These are phyloP conservation scores for Rhagoletis zephyria DNA, from an alignment of 1,140 invertebrate genomes.

Conservation along the genomic window DNA sequence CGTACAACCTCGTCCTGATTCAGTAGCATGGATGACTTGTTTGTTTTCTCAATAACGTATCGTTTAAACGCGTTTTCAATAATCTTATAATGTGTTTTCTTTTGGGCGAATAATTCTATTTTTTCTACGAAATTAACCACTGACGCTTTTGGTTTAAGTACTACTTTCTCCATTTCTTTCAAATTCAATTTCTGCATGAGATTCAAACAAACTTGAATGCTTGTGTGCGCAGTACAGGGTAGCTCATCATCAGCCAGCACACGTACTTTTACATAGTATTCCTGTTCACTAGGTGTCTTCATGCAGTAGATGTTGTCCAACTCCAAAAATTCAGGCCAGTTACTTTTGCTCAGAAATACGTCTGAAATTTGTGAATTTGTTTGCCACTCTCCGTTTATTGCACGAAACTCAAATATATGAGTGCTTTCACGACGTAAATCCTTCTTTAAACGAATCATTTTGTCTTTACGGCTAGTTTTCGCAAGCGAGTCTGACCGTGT, in stretches of 20 bases:
- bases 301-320: slow-evolving; percentile 67
- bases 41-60: slow-evolving; percentile 76
- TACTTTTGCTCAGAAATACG: slow-evolving; percentile 65
- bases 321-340: slow-evolving; percentile 69
- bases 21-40: slow-evolving; percentile 75
- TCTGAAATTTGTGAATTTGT: slow-evolving; percentile 70
- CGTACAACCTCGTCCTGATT: slow-evolving; percentile 77
- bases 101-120: slow-evolving; percentile 76
- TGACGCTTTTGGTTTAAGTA: slow-evolving; percentile 66
- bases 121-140: slow-evolving; percentile 73
- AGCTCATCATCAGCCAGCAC: slow-evolving; percentile 59
- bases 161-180: slow-evolving; percentile 67
- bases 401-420: slow-evolving; percentile 67
- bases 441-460: slow-evolving; percentile 68
- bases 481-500: slow-evolving; percentile 57
- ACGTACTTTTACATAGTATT: slow-evolving; percentile 70
- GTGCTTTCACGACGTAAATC: slow-evolving; percentile 67
- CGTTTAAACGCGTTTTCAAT: slow-evolving; percentile 76
- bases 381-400: slow-evolving; percentile 66
- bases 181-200: slow-evolving; percentile 69
- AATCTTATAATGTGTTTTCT: slow-evolving; percentile 74
- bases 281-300: slow-evolving; percentile 65
- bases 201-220: slow-evolving; percentile 70
- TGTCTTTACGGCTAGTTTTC: slow-evolving; percentile 65
- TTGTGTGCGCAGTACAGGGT: slow-evolving; percentile 65